Percentiles rank a stretch among this genome's conserved stretches.
phyloP scores from a whole-genome alignment of 2,113 vertebrate species.

The Cranoglanis bouderius region DNA sequence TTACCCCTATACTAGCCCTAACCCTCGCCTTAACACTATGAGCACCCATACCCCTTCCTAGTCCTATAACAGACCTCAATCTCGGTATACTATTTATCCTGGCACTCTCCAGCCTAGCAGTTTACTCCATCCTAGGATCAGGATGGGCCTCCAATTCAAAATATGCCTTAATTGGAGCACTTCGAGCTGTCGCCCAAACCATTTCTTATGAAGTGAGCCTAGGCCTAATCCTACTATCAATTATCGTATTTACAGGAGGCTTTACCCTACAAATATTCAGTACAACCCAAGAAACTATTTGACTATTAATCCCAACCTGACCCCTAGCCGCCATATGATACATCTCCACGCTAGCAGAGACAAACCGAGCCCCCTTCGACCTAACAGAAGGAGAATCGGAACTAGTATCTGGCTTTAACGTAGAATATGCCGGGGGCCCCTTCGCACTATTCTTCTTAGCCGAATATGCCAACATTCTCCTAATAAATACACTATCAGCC shows the following conservation, averaged over 20 bases:
- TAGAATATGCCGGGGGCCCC: background rate
- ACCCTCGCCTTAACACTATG: slow-evolving; percentile 7
- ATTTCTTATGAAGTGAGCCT: background rate
- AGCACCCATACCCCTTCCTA: background rate
- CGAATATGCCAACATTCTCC: background rate
- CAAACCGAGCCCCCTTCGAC: background rate
- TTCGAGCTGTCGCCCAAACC: slow-evolving; percentile 2
- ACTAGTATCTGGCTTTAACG: background rate
- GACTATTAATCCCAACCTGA: background rate
- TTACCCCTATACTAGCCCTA: background rate
- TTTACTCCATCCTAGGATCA: background rate
- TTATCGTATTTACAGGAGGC: background rate
- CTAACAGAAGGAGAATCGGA: slow-evolving; percentile 13
- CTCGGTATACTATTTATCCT: background rate
- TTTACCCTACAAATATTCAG: slow-evolving; percentile 2
- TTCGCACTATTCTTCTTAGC: slow-evolving; percentile 13
- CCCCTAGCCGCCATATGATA: background rate
- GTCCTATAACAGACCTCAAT: background rate
- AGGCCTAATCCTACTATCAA: background rate
- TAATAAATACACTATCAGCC: slow-evolving; percentile 2
- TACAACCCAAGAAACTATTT: background rate
- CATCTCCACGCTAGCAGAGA: background rate
- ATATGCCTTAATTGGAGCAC: background rate
- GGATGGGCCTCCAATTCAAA: slow-evolving; percentile 14
- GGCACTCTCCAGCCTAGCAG: background rate